Conservation (phyloP, 2,888 invertebrate genomes). For the Cryptocheilus praepositus region DNA sequence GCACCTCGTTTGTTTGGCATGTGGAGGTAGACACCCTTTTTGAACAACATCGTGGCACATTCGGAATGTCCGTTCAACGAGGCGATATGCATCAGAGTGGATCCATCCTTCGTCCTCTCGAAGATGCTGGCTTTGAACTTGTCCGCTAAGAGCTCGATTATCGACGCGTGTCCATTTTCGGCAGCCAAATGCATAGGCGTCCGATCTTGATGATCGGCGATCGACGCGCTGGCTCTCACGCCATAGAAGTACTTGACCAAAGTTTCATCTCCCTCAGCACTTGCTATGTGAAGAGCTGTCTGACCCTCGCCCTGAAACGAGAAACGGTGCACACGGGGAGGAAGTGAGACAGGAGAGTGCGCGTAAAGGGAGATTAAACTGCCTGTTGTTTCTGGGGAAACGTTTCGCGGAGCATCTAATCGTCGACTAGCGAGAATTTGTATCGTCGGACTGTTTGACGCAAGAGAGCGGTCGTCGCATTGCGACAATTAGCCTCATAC, state of each 20-base stretch:
- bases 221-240: conserved; percentile 94
- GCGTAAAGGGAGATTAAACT: too few relatives aligned
- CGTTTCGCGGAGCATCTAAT: conserved; percentile 10
- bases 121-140: conserved; percentile 98
- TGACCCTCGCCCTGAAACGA: conserved; percentile 86
- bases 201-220: conserved; percentile 96
- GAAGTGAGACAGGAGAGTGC: too few relatives aligned
- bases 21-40: conserved; percentile 98
- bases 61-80: conserved; percentile 98
- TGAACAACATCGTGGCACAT: conserved; percentile 98
- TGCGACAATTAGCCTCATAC: conserved; percentile 61
- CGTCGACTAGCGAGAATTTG: conserved; percentile 14
- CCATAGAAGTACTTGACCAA: conserved; percentile 97
- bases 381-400: neutral
- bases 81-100: conserved; percentile 98
- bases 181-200: conserved; percentile 98
- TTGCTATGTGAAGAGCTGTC: conserved; percentile 95
- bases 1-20: conserved; percentile 99
- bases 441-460: conserved; percentile 6
- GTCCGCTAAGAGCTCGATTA: conserved; percentile 96
- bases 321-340: neutral
- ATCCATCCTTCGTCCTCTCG: conserved; percentile 97
- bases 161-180: conserved; percentile 95
- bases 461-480: conserved; percentile 50
- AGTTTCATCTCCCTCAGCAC: conserved; percentile 95